Conservation (phyloP, 2,113 vertebrate species). For the Urocolius indicus region DNA sequence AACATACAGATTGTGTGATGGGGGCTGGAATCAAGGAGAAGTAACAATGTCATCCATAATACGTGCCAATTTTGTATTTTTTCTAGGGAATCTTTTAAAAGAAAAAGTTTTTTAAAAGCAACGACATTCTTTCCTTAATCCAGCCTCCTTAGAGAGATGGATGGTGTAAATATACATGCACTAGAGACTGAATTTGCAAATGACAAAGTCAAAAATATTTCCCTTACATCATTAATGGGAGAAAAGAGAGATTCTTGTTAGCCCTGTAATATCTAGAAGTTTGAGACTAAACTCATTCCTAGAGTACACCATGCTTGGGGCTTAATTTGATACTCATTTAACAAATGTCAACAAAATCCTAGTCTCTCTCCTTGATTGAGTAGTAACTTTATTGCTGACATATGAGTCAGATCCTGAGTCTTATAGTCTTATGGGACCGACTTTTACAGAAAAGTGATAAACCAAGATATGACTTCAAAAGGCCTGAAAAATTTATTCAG, state of each 20-base stretch:
- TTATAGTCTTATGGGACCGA: not conserved
- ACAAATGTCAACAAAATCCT: conserved; percentile 2
- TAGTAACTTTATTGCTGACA: not conserved
- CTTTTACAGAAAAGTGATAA: conserved; percentile 4
- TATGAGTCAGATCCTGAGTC: not conserved
- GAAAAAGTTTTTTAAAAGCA: not conserved
- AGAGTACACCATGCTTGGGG: not conserved
- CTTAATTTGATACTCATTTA: conserved; percentile 40
- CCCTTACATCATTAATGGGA: not conserved
- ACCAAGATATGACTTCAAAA: not conserved
- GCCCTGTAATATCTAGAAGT: conserved; percentile 9
- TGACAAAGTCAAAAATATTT: not conserved
- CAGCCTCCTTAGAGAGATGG: not conserved
- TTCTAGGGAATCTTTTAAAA: not conserved
- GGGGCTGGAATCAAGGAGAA: not conserved
- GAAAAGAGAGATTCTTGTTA: conserved; percentile 3
- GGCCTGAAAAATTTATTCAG: not conserved
- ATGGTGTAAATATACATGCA: not conserved
- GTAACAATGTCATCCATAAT: not conserved
- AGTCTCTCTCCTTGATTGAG: not conserved
- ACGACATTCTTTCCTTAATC: not conserved
- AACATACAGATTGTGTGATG: fast-evolving
- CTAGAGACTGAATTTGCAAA: not conserved
- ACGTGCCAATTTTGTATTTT: not conserved
- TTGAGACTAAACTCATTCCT: not conserved